These are phyloP conservation scores for Melanophora roralis DNA, from an alignment of 2,888 invertebrate species.

Conservation along the genomic window DNA sequence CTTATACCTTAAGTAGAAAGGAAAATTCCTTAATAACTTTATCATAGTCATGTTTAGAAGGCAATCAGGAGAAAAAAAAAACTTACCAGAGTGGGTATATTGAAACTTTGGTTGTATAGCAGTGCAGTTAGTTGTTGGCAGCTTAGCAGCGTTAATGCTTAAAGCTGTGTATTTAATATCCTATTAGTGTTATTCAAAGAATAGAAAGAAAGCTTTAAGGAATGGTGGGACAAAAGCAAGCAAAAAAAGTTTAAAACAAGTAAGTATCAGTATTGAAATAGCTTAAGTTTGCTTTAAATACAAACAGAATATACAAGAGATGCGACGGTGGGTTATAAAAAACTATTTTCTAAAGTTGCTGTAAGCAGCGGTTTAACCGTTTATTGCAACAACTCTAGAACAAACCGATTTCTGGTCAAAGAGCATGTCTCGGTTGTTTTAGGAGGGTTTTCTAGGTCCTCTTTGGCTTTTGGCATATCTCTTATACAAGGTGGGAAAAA, in stretches of 20 bases:
- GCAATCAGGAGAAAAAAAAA: slow-evolving; percentile 16
- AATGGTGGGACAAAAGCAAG: neutral
- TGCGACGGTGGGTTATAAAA: neutral
- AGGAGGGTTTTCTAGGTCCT: too few species aligned
- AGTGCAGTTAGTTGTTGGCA: neutral
- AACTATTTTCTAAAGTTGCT: too few species aligned
- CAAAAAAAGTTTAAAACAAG: neutral
- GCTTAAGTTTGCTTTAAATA: slow-evolving; percentile 31
- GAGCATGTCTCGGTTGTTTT: too few species aligned
- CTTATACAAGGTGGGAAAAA: too few species aligned
- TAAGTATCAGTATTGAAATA: slow-evolving; percentile 43
- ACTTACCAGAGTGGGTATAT: neutral
- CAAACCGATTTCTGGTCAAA: too few species aligned
- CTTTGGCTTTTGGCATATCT: too few species aligned
- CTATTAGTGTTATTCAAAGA: slow-evolving; percentile 54
- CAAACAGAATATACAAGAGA: neutral
- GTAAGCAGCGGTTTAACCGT: too few species aligned
- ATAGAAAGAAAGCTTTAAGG: neutral
- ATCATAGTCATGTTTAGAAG: slow-evolving; percentile 27
- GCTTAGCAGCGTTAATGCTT: slow-evolving; percentile 13
- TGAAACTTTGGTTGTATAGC: neutral
- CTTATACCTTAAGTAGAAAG: neutral
- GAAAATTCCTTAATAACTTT: slow-evolving; percentile 37
- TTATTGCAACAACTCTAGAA: too few species aligned
- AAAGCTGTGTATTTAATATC: slow-evolving; percentile 46